Percentiles rank a stretch among this genome's conserved stretches.
Conservation (phyloP, 35 echinoderm and acorn worm species). For the Nesometra sesokonis region DNA sequence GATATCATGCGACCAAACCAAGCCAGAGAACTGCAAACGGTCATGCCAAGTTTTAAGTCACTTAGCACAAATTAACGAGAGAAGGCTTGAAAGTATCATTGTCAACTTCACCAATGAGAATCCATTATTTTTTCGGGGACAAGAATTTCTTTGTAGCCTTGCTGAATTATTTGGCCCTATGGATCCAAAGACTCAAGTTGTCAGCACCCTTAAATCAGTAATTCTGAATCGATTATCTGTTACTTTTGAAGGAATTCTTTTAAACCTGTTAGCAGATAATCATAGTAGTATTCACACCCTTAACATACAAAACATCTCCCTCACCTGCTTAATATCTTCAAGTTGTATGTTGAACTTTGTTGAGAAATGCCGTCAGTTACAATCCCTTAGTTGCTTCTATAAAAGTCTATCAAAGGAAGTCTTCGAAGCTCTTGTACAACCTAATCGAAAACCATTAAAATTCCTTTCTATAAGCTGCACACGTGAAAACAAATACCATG, state of each 20-base stretch:
- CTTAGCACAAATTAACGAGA: constrained; percentile 32
- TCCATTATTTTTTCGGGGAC: constrained; percentile 83
- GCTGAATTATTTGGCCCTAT: constrained; percentile 86
- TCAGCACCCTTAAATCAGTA: constrained; percentile 45
- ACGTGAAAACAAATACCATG: constrained; percentile 75
- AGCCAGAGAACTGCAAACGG: constrained; percentile 40
- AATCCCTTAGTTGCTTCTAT: constrained; percentile 42
- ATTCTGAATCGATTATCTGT: constrained; percentile 57
- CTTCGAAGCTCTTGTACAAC: constrained; percentile 33
- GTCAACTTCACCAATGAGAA: constrained; percentile 72
- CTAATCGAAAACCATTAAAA: constrained; percentile 28
- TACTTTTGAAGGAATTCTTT: constrained; percentile 31
- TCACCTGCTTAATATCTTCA: constrained; percentile 55
- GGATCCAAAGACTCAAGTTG: constrained; percentile 33
- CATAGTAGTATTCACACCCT: constrained; percentile 48
- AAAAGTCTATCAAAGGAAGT: constrained; percentile 61
- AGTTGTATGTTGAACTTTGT: constrained; percentile 52
- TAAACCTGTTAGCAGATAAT: constrained; percentile 64
- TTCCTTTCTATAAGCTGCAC: constrained; percentile 57
- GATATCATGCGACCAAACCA: constrained; percentile 45
- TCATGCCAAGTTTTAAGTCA: constrained; percentile 47
- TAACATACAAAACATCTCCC: constrained; percentile 81
- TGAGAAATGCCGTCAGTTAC: constrained; percentile 53
- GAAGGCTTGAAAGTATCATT: constrained; percentile 46
- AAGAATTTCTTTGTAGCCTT: constrained; percentile 56